Evolutionary conservation across 2,113 vertebrate genomes (phyloP).

Genomic region (Scomber scombrus): DNA sequence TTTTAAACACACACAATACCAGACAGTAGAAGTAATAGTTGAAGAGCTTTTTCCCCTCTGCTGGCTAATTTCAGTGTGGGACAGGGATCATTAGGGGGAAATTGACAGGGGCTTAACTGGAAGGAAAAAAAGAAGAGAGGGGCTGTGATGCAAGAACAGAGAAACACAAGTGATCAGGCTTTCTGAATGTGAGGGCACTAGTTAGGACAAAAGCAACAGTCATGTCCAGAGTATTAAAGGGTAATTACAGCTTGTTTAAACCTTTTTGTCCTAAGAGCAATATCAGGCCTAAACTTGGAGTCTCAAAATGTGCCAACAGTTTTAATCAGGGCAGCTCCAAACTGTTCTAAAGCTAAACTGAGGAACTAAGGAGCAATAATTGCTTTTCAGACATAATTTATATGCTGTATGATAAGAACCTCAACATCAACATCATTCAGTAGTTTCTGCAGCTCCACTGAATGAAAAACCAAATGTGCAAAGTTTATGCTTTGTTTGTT

Average conservation of each 20-base stretch:
- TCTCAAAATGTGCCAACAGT: too few relatives aligned
- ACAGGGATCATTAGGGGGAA: constrained; percentile 19
- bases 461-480: too few relatives aligned
- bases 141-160: constrained; percentile 16
- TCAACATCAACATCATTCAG: too few relatives aligned
- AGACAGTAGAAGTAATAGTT: constrained; percentile 2
- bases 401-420: too few relatives aligned
- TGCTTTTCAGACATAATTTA: too few relatives aligned
- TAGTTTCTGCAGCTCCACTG: too few relatives aligned
- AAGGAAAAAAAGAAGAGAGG: constrained; percentile 10
- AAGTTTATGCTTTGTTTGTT: too few relatives aligned
- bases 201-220: background rate
- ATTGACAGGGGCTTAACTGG: constrained; percentile 16
- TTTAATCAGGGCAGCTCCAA: too few relatives aligned
- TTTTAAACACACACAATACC: background rate
- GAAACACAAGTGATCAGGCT: background rate
- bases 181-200: constrained; percentile 1
- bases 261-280: background rate
- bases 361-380: too few relatives aligned
- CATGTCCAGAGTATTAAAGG: background rate
- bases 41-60: background rate
- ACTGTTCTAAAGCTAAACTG: too few relatives aligned
- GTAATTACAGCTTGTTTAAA: background rate
- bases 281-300: background rate
- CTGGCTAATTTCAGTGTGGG: constrained; percentile 13